phyloP scores from a whole-genome alignment of 2,113 vertebrate species.

The Cromileptes altivelis region DNA sequence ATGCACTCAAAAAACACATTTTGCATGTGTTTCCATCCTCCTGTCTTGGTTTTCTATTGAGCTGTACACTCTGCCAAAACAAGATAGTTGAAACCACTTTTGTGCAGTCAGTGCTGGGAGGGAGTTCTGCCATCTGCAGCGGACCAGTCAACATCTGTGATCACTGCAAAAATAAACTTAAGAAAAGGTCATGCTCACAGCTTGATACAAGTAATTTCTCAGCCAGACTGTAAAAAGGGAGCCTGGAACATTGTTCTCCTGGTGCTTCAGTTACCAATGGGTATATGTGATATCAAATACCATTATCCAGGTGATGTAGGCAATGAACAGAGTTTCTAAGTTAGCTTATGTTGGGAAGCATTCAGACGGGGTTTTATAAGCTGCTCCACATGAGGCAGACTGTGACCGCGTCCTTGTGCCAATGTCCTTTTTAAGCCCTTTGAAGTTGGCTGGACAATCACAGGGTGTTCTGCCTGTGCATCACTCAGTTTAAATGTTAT shows the following conservation, averaged over 20 bases:
- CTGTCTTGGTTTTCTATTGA: background rate
- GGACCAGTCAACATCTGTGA: slow-evolving; percentile 23
- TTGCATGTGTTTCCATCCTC: background rate
- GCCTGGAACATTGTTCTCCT: background rate
- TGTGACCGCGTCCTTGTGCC: slow-evolving; percentile 33
- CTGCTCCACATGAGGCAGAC: background rate
- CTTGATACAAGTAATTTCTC: slow-evolving; percentile 23
- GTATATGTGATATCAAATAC: slow-evolving; percentile 1
- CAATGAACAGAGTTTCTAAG: background rate
- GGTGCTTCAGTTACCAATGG: background rate
- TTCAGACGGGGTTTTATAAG: slow-evolving; percentile 30
- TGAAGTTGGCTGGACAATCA: slow-evolving; percentile 44
- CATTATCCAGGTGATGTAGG: background rate
- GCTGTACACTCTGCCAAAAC: slow-evolving; percentile 15
- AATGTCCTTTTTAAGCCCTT: slow-evolving; percentile 43
- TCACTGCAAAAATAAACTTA: slow-evolving; percentile 16
- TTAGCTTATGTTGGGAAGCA: background rate
- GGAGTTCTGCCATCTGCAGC: slow-evolving; percentile 32
- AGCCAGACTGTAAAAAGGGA: background rate
- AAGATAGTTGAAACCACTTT: slow-evolving; percentile 2
- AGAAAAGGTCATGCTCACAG: slow-evolving; percentile 20
- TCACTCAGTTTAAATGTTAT: slow-evolving; percentile 33
- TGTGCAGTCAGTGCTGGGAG: slow-evolving; percentile 5
- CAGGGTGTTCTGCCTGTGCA: slow-evolving; percentile 19
- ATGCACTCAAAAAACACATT: background rate